A percentile compares a stretch with the other conserved stretches of the same genome.
Evolutionary conservation across 2,888 invertebrate species (phyloP).

Genomic region (Diarsia rubi): DNA sequence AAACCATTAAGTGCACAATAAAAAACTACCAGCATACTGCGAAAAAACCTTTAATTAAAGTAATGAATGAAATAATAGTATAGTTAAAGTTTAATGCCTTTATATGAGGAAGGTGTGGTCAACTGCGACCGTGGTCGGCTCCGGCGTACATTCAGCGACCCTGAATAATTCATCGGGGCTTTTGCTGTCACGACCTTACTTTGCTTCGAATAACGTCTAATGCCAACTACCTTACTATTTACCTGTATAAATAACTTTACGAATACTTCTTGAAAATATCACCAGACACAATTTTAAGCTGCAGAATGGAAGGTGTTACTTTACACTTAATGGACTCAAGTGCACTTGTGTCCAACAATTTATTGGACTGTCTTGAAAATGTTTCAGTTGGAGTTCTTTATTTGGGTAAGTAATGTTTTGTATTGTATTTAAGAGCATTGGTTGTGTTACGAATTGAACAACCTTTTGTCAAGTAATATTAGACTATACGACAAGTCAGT

Average conservation of each 20-base stretch:
- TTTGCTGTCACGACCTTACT: constrained; percentile 78
- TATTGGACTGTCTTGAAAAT: constrained; percentile 53
- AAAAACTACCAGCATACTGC: not conserved
- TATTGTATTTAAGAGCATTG: constrained; percentile 21
- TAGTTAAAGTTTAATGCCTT: constrained; percentile 57
- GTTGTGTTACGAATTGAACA: not conserved
- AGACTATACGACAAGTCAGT: not conserved
- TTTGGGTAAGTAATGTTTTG: constrained; percentile 30
- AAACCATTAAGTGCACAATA: not conserved
- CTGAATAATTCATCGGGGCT: constrained; percentile 85
- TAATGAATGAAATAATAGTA: constrained; percentile 54
- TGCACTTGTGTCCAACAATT: constrained; percentile 67
- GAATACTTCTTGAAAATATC: constrained; percentile 67
- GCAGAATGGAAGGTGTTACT: constrained; percentile 66
- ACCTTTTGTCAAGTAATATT: not conserved
- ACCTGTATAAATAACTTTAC: constrained; percentile 51
- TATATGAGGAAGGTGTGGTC: constrained; percentile 73
- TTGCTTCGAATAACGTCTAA: constrained; percentile 73
- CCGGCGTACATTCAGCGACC: constrained; percentile 77
- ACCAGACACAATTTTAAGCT: constrained; percentile 66
- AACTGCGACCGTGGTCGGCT: constrained; percentile 67
- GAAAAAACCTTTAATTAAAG: constrained; percentile 30
- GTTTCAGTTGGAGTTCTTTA: constrained; percentile 36
- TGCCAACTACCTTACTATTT: constrained; percentile 57
- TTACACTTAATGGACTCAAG: constrained; percentile 71